Conservation (phyloP, 2,888 invertebrate species). For the Noctua janthe region DNA sequence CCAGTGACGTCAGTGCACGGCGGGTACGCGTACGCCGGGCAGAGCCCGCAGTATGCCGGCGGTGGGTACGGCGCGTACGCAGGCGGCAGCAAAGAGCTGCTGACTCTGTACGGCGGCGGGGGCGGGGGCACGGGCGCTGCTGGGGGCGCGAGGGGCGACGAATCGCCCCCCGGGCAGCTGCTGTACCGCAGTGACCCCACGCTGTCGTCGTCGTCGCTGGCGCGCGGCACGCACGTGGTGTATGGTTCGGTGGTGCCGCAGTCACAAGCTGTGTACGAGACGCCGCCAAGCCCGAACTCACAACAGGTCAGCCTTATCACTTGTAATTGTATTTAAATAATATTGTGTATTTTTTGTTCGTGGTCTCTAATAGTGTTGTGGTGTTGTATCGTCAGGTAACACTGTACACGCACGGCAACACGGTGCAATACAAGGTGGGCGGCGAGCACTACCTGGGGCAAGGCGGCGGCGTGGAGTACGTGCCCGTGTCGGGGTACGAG, state of each 20-base stretch:
- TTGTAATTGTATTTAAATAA: background rate
- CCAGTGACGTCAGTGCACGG: constrained; percentile 90
- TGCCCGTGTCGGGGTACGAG: constrained; percentile 87
- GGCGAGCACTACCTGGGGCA: constrained; percentile 84
- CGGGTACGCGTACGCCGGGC: constrained; percentile 81
- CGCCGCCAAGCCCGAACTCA: constrained; percentile 90
- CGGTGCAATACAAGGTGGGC: constrained; percentile 90
- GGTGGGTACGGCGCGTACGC: constrained; percentile 73
- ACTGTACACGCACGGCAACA: constrained; percentile 88
- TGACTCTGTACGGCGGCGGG: constrained; percentile 82
- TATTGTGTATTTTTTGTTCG: background rate
- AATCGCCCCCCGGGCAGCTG: constrained; percentile 90
- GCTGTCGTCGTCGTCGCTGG: constrained; percentile 91
- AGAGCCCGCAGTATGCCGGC: constrained; percentile 80
- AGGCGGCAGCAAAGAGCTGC: constrained; percentile 75
- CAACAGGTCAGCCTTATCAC: constrained; percentile 83
- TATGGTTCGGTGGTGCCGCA: constrained; percentile 86
- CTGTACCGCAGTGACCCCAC: constrained; percentile 93
- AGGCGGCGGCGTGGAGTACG: constrained; percentile 86
- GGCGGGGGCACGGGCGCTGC: constrained; percentile 68
- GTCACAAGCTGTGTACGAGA: constrained; percentile 88
- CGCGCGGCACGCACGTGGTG: constrained; percentile 88
- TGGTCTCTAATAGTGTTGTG: background rate
- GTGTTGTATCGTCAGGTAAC: constrained; percentile 84
- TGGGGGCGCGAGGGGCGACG: constrained; percentile 81